These are phyloP conservation scores for Periophthalmus modestus DNA, from an alignment of 2,113 vertebrate genomes.

Conservation along the genomic window DNA sequence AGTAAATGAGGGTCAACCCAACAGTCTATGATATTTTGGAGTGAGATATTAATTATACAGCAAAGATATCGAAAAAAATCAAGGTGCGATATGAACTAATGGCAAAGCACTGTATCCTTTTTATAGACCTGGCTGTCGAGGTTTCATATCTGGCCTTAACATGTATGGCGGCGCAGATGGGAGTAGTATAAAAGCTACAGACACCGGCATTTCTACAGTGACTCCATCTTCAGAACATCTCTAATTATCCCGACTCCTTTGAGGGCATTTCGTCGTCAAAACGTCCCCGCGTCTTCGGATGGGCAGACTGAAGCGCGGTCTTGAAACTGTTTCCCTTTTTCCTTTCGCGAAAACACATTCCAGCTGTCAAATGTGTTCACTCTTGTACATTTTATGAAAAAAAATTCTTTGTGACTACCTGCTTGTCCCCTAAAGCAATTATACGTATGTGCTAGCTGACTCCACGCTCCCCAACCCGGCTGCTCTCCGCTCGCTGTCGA, in stretches of 20 bases:
- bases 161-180: too few relatives aligned
- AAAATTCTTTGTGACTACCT: constrained; percentile 46
- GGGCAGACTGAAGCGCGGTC: constrained; percentile 5
- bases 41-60: too few relatives aligned
- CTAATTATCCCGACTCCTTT: background rate
- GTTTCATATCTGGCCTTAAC: too few relatives aligned
- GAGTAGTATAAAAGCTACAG: too few relatives aligned
- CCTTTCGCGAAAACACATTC: constrained; percentile 45
- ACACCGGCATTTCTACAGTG: background rate
- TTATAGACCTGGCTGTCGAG: too few relatives aligned
- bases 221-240: background rate
- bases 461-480: constrained; percentile 14
- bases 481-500: constrained; percentile 27
- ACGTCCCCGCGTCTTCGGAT: constrained; percentile 13
- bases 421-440: constrained; percentile 52
- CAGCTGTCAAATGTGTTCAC: constrained; percentile 50
- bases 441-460: constrained; percentile 29
- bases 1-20: too few relatives aligned
- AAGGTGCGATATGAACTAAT: too few relatives aligned
- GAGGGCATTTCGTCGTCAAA: constrained; percentile 10
- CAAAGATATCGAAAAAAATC: too few relatives aligned
- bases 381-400: constrained; percentile 26
- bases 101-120: too few relatives aligned
- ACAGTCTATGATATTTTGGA: too few relatives aligned
- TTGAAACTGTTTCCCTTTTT: constrained; percentile 4